Evolutionary conservation across 2,113 vertebrate genomes (phyloP), one percentile per base, ranked within the genome.

Genomic region (Murina feae): DNA sequence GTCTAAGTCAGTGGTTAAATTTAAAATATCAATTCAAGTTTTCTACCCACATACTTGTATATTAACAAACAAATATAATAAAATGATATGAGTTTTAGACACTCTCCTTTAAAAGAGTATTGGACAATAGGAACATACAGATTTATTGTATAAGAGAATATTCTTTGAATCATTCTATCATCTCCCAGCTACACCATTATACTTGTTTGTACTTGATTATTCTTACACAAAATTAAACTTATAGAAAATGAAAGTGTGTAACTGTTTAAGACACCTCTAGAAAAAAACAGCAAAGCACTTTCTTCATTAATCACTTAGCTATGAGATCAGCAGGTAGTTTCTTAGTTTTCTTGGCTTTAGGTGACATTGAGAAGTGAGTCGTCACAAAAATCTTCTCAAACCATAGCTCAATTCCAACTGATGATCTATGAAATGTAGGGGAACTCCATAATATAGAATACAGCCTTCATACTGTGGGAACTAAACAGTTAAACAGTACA

Each of bases 1-100:
- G 2, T 87, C 35, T 35, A 35, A 85, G 55, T 74, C 49, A 90
- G 47, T 81, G 9, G 6, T 79, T 93, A 90, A 93, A 60, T 72
- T 20, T 93, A 75, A 93, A 86, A 63, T 95, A 49, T 7, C 18
- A 91, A 76, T 4, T 74, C 69, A 82, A 90, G 85, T 89, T 94
- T 60, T 39, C 35, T 58, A 30, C 12, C 12, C 12, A 86, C 42
- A 60, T 60, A 60, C 10, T 60, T 60, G 28, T 60, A 60, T 12
- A 60, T 28, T 60, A 60, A 28, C 58, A 60, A 25, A 60, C 9
- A 9, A 94, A 6, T 82, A 84, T 53, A 78, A 84, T 83, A 65
- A 18, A 79, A 49, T 76, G 2, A 7, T 53, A 55, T 68, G 6
- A 10, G 7, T 39, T 84, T 86, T 90, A 94, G 12, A 92, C 9